Evolutionary conservation across 2,113 vertebrate species (phyloP).

Genomic region (Alligator mississippiensis): DNA sequence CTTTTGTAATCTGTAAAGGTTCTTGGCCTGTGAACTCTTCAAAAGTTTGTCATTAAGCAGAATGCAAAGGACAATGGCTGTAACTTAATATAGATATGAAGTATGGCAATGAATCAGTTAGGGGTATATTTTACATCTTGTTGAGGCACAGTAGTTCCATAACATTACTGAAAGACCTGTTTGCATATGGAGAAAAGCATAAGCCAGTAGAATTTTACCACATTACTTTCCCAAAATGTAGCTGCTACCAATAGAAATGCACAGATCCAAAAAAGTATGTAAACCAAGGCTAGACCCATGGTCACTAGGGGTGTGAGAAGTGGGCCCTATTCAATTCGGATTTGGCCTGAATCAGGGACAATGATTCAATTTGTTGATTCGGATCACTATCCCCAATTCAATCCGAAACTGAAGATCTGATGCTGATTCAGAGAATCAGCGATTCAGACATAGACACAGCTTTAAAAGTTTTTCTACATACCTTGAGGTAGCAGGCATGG

Average conservation of each 20-base stretch:
- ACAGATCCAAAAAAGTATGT: neutral
- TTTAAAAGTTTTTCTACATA: too few relatives aligned
- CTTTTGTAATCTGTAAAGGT: neutral
- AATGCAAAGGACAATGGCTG: neutral
- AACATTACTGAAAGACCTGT: neutral
- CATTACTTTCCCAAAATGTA: neutral
- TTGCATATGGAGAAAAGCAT: neutral
- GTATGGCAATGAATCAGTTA: neutral
- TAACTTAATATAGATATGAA: neutral
- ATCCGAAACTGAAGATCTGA: too few relatives aligned
- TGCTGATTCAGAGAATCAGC: too few relatives aligned
- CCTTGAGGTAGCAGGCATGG: too few relatives aligned
- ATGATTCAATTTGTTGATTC: too few relatives aligned
- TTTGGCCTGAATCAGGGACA: too few relatives aligned
- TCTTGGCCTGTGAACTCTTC: neutral
- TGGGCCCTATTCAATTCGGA: too few relatives aligned
- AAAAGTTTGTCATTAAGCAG: neutral
- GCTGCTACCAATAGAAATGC: neutral
- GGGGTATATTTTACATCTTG: neutral
- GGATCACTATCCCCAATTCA: too few relatives aligned
- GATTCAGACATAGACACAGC: too few relatives aligned
- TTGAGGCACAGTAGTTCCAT: neutral
- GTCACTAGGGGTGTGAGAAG: too few relatives aligned
- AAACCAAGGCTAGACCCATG: conserved; percentile 1
- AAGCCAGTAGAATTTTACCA: neutral